Base-by-base conservation (phyloP, 1,140 invertebrate species). In the Agrilus planipennis region DNA sequence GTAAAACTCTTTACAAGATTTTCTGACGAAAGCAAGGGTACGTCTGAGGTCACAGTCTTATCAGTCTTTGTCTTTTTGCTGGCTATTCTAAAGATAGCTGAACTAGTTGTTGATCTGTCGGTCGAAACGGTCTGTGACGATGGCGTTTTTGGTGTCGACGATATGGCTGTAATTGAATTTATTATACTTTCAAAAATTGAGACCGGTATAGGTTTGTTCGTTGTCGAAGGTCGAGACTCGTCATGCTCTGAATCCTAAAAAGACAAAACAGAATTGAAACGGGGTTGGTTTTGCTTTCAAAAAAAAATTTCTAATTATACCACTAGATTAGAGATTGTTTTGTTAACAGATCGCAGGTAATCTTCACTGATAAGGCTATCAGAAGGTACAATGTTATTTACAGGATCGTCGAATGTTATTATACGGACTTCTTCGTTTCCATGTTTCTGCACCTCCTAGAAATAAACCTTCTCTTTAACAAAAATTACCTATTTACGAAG, bases 101-200 rank as follows among this genome's bases (percentile, higher is more conserved):
- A 54, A 27, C 36, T 41, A 41, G 45, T 47, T 9, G 44, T 43
- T 22, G 36, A 40, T 25, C 23, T 44, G 19, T 34, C 47, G 9
- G 51, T 45, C 16, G 45, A 22, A 17, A 28, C 16, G 38, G 43
- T 46, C 2, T 39, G 50, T 9, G 25, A 23, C 40, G 52, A 38
- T 22, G 51, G 49, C 16, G 47, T 35, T n/a, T n/a, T n/a, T 14
- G 49, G 44, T 17, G 57, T 58, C 0, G 57, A 57, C 15, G 58
- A 53, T 38, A 59, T 60, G 10, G 57, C 45, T 9, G 57, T 58
- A 21, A 60, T 59, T 23, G 58, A 60, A 44, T 57, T 60, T 42
- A 61, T 61, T 31, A 61, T 61, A 47, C 55, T 42, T 45, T 61
- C 59, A 19, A 61, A 56, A 37, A 61, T 57, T 14, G 59, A 58